phyloP scores from a whole-genome alignment of 2,113 vertebrate species.

The Seriola rivoliana region DNA sequence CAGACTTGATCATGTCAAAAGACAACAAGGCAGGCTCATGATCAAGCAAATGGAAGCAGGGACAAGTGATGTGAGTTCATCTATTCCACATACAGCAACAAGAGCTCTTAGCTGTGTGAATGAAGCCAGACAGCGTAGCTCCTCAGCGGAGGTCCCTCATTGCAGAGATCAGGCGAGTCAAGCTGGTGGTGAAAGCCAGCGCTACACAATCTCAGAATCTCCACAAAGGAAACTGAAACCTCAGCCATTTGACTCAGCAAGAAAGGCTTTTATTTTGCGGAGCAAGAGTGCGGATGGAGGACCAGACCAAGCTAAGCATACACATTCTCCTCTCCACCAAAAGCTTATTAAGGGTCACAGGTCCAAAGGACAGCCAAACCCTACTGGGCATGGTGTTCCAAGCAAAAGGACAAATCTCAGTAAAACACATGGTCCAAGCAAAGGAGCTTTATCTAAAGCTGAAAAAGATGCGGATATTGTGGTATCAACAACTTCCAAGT shows the following conservation, averaged over 20 bases:
- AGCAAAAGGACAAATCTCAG: conserved; percentile 83
- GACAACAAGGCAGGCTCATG: conserved; percentile 82
- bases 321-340: conserved; percentile 81
- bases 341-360: conserved; percentile 82
- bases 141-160: conserved; percentile 78
- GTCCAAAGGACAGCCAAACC: conserved; percentile 77
- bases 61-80: conserved; percentile 41
- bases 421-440: conserved; percentile 85
- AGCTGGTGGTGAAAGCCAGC: conserved; percentile 65
- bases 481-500: conserved; percentile 63
- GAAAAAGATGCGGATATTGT: conserved; percentile 63
- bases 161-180: conserved; percentile 83
- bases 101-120: conserved; percentile 82
- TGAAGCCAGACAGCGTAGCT: conserved; percentile 81
- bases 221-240: conserved; percentile 79
- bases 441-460: conserved; percentile 82
- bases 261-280: conserved; percentile 78
- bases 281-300: conserved; percentile 71
- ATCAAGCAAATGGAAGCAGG: conserved; percentile 50
- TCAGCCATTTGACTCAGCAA: conserved; percentile 70
- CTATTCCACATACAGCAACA: conserved; percentile 85
- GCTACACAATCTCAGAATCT: conserved; percentile 72
- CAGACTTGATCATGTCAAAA: conserved; percentile 86
- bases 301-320: conserved; percentile 74
- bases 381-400: conserved; percentile 66